Evolutionary conservation across 2,888 invertebrate species (phyloP), one percentile per base, ranked within the genome.

Genomic region (Serrognathus titanus): DNA sequence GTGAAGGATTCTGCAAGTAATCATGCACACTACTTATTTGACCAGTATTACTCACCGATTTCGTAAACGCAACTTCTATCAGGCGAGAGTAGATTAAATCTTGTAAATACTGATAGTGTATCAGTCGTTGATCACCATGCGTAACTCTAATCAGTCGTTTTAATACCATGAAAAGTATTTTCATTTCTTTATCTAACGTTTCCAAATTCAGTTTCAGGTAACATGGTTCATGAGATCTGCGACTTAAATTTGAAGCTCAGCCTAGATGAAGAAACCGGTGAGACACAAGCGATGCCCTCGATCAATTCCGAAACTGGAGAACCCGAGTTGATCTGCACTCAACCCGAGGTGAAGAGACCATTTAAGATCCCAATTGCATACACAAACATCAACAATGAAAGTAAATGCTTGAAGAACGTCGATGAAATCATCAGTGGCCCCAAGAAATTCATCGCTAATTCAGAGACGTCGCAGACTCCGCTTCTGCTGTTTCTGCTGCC

Each of bases 401-500:
- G 57, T 35, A 45, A 53, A 48, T 55, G 37, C 13, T 16, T 7
- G 20, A 48, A 51, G 9, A 43, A 13, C 3, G 20, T 31, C 1
- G 24, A 31, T 31, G 24, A 31, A 6, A 31, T 31, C 16, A 16
- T 16, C 24, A 31, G 24, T 13, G 20, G 16, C 38, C 51, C 41
- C 6, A 43, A 45, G 36, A 24, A 38, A 35, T 35, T 53, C 6
- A 10, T 57, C 13, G 48, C 38, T 46, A 37, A 24, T 13, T 39
- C 43, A 20, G 36, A 50, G 45, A 37, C 65, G 55, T 54, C 63
- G 60, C 55, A 54, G 63, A 57, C 66, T 16, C 63, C 66, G 12
- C 69, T 70, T 16, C 57, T 82, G 55, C 71, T 85, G 64, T 80
- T 85, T 56, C 76, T 87, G 9, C 77, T 87, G 63, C 85, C 86